Percentiles rank a stretch among this genome's conserved stretches.
These are phyloP conservation scores for Bubo bubo DNA, from an alignment of 2,113 vertebrate species.

Conservation along the genomic window DNA sequence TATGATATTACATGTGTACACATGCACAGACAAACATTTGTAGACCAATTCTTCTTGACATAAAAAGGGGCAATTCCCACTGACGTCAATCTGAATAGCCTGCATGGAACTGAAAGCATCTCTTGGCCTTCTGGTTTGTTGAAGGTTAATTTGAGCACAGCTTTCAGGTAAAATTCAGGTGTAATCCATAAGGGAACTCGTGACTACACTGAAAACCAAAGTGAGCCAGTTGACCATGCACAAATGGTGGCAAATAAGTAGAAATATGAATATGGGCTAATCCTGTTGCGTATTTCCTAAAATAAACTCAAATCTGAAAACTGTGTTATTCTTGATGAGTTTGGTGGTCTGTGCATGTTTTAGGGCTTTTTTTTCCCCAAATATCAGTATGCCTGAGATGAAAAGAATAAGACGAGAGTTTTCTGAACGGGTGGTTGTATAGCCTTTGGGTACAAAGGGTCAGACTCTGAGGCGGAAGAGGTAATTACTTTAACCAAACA, in stretches of 20 bases:
- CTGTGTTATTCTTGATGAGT: not conserved
- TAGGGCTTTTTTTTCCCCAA: not conserved
- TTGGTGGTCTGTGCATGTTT: not conserved
- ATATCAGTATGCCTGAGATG: not conserved
- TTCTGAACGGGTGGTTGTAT: not conserved
- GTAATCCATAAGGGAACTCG: not conserved
- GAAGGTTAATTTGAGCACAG: not conserved
- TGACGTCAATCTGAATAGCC: not conserved
- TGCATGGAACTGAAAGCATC: not conserved
- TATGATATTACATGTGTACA: not conserved
- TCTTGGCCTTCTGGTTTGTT: not conserved
- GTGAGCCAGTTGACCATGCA: accelerated
- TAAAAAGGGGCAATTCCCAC: not conserved
- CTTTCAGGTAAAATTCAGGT: not conserved
- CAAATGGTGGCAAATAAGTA: not conserved
- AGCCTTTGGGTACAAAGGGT: not conserved
- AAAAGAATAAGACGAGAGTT: not conserved
- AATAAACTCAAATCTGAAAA: not conserved
- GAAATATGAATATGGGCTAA: not conserved
- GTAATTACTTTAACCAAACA: constrained; percentile 33
- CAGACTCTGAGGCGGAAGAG: not conserved
- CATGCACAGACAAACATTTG: not conserved
- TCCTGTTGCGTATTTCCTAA: not conserved
- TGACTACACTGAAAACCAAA: not conserved
- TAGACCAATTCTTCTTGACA: not conserved